phyloP scores from a whole-genome alignment of 2,797 vertebrate genomes.

The Loriculus beryllinus region DNA sequence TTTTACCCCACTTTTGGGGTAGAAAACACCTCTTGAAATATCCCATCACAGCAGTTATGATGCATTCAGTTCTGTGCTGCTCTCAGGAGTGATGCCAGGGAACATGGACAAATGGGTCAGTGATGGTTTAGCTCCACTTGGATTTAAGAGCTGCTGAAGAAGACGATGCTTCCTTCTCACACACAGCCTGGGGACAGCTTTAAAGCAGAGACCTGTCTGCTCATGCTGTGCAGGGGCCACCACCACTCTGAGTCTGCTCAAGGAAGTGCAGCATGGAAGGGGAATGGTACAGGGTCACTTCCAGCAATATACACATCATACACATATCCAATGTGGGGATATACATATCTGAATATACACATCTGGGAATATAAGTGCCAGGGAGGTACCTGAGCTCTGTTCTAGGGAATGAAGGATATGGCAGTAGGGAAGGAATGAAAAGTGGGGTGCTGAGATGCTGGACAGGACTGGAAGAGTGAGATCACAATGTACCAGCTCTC shows the following conservation, averaged over 20 bases:
- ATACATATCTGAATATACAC: neutral
- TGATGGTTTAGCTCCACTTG: neutral
- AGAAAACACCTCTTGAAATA: neutral
- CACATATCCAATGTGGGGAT: neutral
- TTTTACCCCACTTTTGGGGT: neutral
- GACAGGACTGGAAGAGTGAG: neutral
- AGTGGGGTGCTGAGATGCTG: neutral
- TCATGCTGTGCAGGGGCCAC: neutral
- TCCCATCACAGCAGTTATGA: neutral
- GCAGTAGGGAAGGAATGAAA: neutral
- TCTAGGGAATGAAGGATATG: too few relatives aligned
- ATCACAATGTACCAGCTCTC: neutral
- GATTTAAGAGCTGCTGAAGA: neutral
- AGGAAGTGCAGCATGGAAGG: neutral
- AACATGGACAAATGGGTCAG: neutral
- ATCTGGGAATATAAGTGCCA: neutral
- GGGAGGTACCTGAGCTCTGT: neutral
- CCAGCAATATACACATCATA: neutral
- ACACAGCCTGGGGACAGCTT: neutral
- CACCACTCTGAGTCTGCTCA: neutral
- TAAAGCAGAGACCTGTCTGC: neutral
- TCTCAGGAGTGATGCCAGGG: neutral
- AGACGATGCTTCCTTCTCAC: neutral
- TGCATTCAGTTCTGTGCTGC: too few relatives aligned
- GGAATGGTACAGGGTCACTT: neutral